Conservation (phyloP, 2,113 vertebrate species). For the Macheiramphus alcinus region DNA sequence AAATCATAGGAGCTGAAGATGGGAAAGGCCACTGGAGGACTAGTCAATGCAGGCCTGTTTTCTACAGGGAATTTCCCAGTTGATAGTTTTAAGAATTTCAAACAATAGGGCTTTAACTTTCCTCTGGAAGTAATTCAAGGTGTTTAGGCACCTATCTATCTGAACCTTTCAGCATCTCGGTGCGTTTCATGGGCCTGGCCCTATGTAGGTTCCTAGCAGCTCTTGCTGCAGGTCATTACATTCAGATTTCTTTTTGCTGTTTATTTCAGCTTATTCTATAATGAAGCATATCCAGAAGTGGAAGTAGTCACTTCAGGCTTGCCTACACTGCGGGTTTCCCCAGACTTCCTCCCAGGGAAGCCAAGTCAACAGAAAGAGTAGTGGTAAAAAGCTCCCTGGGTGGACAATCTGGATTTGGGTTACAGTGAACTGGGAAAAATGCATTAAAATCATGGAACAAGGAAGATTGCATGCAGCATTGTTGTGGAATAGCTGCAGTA, state of each 20-base stretch:
- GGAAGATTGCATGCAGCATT: neutral
- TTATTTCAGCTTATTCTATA: neutral
- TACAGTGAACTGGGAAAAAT: neutral
- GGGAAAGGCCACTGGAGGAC: conserved; percentile 18
- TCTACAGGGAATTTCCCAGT: conserved; percentile 1
- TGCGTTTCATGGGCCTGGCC: neutral
- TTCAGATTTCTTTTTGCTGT: neutral
- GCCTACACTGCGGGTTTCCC: neutral
- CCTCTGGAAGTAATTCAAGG: neutral
- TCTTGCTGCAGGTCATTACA: neutral
- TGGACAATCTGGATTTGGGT: neutral
- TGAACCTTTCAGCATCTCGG: neutral
- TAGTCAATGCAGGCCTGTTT: conserved; percentile 29
- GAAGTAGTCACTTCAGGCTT: neutral
- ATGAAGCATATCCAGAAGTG: neutral
- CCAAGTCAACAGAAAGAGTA: neutral
- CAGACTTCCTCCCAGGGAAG: neutral
- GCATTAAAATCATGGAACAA: neutral
- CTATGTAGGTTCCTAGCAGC: neutral
- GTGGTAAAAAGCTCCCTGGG: neutral
- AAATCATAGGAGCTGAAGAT: neutral
- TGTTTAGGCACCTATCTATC: neutral
- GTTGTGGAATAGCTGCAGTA: neutral
- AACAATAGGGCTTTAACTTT: conserved; percentile 30
- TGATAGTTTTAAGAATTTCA: conserved; percentile 6